These are phyloP conservation scores for Masnerella sp. DNA, from an alignment of 2,888 invertebrate genomes.

Conservation along the genomic window DNA sequence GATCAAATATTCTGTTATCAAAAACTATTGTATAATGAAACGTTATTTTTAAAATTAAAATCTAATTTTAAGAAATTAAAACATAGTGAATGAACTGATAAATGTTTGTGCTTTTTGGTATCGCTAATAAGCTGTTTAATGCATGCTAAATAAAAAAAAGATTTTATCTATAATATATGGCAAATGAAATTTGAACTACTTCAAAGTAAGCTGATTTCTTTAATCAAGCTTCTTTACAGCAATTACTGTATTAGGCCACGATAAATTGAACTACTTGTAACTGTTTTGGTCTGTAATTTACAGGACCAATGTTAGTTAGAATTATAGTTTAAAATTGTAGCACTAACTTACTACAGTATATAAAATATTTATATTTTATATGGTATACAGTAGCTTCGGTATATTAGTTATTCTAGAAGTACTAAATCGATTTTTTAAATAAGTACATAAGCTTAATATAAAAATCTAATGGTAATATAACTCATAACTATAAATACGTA, in stretches of 20 bases:
- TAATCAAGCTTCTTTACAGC: constrained; percentile 6
- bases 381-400: too few relatives aligned
- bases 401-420: too few relatives aligned
- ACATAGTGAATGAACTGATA: too few relatives aligned
- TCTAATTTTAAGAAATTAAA: too few relatives aligned
- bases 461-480: too few relatives aligned
- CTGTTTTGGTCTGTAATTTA: constrained; percentile 22
- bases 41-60: too few relatives aligned
- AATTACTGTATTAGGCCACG: constrained; percentile 20
- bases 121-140: background rate
- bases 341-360: constrained; percentile 1
- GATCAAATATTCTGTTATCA: too few relatives aligned
- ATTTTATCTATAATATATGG: background rate
- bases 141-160: background rate
- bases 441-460: too few relatives aligned
- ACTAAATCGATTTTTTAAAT: too few relatives aligned
- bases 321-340: background rate
- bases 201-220: background rate
- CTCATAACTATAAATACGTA: too few relatives aligned
- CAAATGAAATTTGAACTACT: background rate
- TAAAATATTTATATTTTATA: background rate
- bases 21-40: too few relatives aligned
- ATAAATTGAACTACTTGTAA: constrained; percentile 47
- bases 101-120: too few relatives aligned
- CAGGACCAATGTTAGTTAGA: constrained; percentile 24